Conservation (phyloP, 2,797 vertebrate species). For the Pangasius larnaudii region DNA sequence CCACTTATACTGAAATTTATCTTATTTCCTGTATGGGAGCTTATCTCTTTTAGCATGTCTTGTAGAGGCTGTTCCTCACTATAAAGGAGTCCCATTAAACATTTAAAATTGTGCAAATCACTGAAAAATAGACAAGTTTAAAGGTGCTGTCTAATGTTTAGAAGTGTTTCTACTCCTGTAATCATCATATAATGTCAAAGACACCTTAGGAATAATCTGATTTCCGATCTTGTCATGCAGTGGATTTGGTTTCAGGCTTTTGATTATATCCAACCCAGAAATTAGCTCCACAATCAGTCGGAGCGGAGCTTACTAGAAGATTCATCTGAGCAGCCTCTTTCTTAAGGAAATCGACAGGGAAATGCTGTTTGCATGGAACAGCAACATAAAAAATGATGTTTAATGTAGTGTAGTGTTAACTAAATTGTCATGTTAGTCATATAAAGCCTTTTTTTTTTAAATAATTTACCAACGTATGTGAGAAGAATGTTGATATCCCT, state of each 20-base stretch:
- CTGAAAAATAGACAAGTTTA: not conserved
- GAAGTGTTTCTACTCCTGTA: not conserved
- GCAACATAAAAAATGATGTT: not conserved
- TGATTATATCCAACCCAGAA: not conserved
- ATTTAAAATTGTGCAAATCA: not conserved
- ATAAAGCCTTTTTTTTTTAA: not conserved
- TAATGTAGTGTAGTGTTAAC: not conserved
- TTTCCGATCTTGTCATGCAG: not conserved
- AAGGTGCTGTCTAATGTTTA: not conserved
- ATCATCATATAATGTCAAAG: not conserved
- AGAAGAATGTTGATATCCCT: not conserved
- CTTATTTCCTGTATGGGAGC: not conserved
- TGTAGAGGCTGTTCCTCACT: not conserved
- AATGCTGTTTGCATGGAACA: not conserved
- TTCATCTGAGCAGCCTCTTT: not conserved
- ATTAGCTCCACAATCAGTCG: not conserved
- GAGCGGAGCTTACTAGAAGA: no score
- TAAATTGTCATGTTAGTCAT: not conserved
- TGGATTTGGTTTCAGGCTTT: not conserved
- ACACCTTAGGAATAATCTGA: no score
- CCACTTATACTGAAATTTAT: not conserved
- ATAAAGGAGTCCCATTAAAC: not conserved
- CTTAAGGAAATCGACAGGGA: not conserved
- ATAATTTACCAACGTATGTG: not conserved
- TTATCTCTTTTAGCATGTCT: not conserved